These are phyloP conservation scores for human (Homo sapiens) DNA, from an alignment of 2,113 vertebrate genomes.

Conservation along the genomic window GRCh38 chr16:1815001-1815500, in stretches of 20 bases:
- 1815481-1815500: neutral
- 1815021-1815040: neutral
- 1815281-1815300: neutral
- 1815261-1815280: rapidly evolving
- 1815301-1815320: neutral
- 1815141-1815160: neutral
- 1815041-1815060: neutral
- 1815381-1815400: neutral
- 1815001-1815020: neutral
- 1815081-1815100: neutral
- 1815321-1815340: neutral
- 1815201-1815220: rapidly evolving
- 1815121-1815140: neutral
- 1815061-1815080: neutral
- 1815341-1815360: neutral
- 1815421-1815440: neutral
- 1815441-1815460: neutral
- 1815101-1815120: neutral
- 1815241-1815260: rapidly evolving
- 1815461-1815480: neutral
- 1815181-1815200: neutral
- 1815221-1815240: rapidly evolving
- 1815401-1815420: neutral
- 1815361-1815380: neutral
- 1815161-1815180: neutral